These are phyloP conservation scores for Microctenopoma stevenorrisi DNA, from an alignment of 2,797 vertebrate species.

Conservation along the genomic window DNA sequence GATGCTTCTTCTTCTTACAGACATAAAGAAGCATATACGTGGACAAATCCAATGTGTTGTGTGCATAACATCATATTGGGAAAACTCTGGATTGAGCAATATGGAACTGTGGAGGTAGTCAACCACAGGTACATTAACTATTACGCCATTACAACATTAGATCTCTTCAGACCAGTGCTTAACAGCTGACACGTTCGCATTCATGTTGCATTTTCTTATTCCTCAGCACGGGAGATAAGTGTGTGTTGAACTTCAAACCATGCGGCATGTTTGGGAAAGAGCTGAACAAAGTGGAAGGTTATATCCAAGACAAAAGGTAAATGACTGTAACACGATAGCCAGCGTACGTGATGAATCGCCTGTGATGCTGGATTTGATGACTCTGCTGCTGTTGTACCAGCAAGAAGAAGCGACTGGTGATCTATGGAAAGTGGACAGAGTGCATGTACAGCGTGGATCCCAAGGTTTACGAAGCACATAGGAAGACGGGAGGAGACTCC, in stretches of 20 bases:
- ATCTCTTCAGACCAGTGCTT: background rate
- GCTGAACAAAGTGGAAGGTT: conserved; percentile 94
- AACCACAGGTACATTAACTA: conserved; percentile 91
- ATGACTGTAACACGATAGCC: accelerated
- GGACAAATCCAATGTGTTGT: conserved; percentile 97
- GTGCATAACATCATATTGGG: conserved; percentile 98
- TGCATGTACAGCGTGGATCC: conserved; percentile 94
- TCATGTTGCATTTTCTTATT: conserved; percentile 10
- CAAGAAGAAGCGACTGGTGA: conserved; percentile 92
- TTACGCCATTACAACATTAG: background rate
- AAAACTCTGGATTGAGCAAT: conserved; percentile 98
- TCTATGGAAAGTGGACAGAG: conserved; percentile 99
- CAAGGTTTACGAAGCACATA: conserved; percentile 85
- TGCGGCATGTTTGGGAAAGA: conserved; percentile 97
- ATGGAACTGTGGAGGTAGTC: conserved; percentile 92
- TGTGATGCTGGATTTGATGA: background rate
- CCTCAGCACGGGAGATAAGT: conserved; percentile 94
- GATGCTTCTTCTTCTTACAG: conserved; percentile 69
- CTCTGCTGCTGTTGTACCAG: conserved; percentile 72
- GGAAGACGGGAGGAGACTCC: conserved; percentile 79
- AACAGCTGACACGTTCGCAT: background rate
- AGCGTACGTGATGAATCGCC: background rate
- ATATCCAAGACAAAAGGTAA: conserved; percentile 96
- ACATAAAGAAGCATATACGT: conserved; percentile 94
- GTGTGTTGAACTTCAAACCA: conserved; percentile 92